Evolutionary conservation across 2,797 vertebrate genomes (phyloP), one percentile per base, ranked within the genome.

Genomic region (Hyperoplus immaculatus): DNA sequence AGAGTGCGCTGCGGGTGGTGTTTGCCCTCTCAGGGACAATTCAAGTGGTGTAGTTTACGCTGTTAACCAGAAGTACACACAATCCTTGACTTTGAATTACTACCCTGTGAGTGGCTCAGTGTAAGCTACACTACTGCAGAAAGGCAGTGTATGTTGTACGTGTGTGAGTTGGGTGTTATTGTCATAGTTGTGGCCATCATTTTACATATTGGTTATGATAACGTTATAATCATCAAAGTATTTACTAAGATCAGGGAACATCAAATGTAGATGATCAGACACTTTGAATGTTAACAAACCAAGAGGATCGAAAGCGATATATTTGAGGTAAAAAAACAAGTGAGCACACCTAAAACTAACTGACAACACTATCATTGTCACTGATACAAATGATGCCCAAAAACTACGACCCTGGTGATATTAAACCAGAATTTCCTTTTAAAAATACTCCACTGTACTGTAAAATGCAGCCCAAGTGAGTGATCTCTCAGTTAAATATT

Each of bases 11-110:
- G 81, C 55, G 43, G 68, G 69, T 53, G 79, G 68, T 75, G 76
- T 78, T 81, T 68, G 69, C 62, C 62, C 63, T 85, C 73, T 82
- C 43, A 64, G 83, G 29, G 72, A 81, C 67, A 77, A 80, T 79
- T 80, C 36, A 69, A 82, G 72, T 55, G 21, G 71, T 12, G 42
- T 58, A 53, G 60, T 61, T 72, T 45, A 43, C 72, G 76, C 49
- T 59, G 81, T 79, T 82, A 81, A 78, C 82, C 64, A 78, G 38
- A 69, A 73, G 41, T 50, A 68, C 54, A 79, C 9, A 80, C 69
- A 83, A 78, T 80, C 72, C 72, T 69, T 47, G 70, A 72, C 62
- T 81, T 81, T 72, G 69, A 69, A 65, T 71, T 21, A 51, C 75
- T 70, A 75, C 70, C 45, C 41, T 65, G 74, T 68, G 73, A 66